Conservation (phyloP, 1,140 invertebrate species). For the Hycleus cichorii region DNA sequence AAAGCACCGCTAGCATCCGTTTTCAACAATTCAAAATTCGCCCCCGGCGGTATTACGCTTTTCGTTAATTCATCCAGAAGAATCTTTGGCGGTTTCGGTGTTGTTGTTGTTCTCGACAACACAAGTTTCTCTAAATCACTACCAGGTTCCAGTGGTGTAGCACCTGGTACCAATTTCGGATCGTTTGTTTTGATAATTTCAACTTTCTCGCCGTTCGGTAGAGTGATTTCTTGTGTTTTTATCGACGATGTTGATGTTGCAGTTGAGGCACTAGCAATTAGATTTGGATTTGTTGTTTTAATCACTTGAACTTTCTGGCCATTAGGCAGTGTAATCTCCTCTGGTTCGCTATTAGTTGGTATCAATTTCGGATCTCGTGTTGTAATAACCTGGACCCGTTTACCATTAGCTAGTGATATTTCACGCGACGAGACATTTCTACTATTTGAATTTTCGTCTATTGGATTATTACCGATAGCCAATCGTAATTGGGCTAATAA, state of each 20-base stretch:
- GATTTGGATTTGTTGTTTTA: slow-evolving; percentile 53
- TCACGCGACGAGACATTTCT: slow-evolving; percentile 66
- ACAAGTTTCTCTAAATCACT: slow-evolving; percentile 32
- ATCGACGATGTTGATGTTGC: slow-evolving; percentile 3
- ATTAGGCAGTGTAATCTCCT: slow-evolving; percentile 53
- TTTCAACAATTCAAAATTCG: slow-evolving; percentile 67
- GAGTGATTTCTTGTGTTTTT: slow-evolving; percentile 50
- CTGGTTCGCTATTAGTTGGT: slow-evolving; percentile 36
- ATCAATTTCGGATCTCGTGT: slow-evolving; percentile 57
- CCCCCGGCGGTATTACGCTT: slow-evolving; percentile 65
- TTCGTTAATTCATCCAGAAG: slow-evolving; percentile 68
- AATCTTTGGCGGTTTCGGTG: slow-evolving; percentile 47
- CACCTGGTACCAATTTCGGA: slow-evolving; percentile 50
- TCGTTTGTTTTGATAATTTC: slow-evolving; percentile 60
- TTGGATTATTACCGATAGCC: slow-evolving; percentile 57
- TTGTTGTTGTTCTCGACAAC: slow-evolving; percentile 40
- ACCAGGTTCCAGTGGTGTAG: slow-evolving; percentile 29
- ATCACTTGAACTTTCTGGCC: slow-evolving; percentile 68
- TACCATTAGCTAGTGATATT: slow-evolving; percentile 63
- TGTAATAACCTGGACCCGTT: slow-evolving; percentile 64
- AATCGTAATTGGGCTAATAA: slow-evolving; percentile 63
- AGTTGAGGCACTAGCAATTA: slow-evolving; percentile 42
- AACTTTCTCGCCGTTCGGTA: slow-evolving; percentile 64
- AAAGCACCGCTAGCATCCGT: slow-evolving; percentile 62
- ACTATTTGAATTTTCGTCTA: slow-evolving; percentile 45